Base-by-base conservation (phyloP, 2,113 vertebrate species). In the Salminus brasiliensis region DNA sequence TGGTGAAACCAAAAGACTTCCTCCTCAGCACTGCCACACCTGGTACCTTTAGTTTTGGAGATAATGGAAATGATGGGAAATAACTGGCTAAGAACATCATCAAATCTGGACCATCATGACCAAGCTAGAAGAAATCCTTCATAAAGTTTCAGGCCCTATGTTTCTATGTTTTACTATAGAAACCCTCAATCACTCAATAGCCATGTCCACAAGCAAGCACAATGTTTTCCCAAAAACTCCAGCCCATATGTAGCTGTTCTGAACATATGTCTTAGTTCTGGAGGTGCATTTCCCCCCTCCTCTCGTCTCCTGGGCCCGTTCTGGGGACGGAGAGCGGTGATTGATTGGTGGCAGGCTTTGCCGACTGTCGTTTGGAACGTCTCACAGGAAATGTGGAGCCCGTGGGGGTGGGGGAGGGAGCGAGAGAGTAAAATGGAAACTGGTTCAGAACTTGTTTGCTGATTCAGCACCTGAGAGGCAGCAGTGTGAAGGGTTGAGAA, bases 321-420 rank as follows among this genome's bases (percentile, higher is more conserved):
- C 76, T 49, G 70, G 63, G 73, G 79, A 78, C 18, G 65, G 57
- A 79, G 60, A 15, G 65, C 65, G 53, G 43, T 90, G 87, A 90
- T 86, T 88, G 85, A 92, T 89, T 87, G 73, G 68, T 62, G 79
- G 74, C 30, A 83, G 67, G 75, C 76, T 87, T 85, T 75, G 71
- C 57, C 60, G 81, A 82, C 71, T 85, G 52, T 78, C 80, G 71
- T 86, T 77, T 62, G 52, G 74, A 71, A 68, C 47, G 47, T 78
- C 83, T 85, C 73, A 78, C 84, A 90, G 85, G 88, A 91, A 91
- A 89, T 84, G 63, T 78, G 80, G 27, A 11, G 84, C 57, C 67
- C 70, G 63, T 60, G 82, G 83, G 82, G 86, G n/a, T 1, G 80
- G 52, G 62, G 80, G 80, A 75, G 47, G 23, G 27, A 13, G 69